Conservation (phyloP, 2,113 vertebrate genomes). For the Gallinago jamesoni region DNA sequence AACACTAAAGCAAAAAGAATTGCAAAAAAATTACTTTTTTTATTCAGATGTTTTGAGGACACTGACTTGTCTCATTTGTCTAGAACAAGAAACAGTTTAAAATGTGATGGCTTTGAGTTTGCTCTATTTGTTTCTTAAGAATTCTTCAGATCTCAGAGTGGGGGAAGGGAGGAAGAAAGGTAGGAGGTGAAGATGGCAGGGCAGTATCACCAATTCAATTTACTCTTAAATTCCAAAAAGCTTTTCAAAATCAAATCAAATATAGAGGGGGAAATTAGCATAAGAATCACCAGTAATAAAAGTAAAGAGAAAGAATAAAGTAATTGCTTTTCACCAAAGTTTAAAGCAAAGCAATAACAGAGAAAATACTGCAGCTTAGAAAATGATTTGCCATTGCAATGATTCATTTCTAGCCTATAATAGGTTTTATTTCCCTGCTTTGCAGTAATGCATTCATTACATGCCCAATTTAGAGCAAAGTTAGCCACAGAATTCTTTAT, state of each 20-base stretch:
- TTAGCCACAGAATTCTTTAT: slow-evolving; percentile 49
- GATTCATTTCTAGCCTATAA: slow-evolving; percentile 72
- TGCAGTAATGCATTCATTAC: slow-evolving; percentile 73
- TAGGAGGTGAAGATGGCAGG: not conserved
- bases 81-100: not conserved
- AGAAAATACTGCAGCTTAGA: slow-evolving; percentile 64
- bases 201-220: not conserved
- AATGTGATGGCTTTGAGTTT: not conserved
- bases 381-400: slow-evolving; percentile 65
- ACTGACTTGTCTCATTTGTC: not conserved
- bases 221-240: not conserved
- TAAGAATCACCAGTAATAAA: slow-evolving; percentile 64
- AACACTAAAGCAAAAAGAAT: not conserved
- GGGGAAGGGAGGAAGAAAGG: not conserved
- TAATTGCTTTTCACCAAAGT: slow-evolving; percentile 67
- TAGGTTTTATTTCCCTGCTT: slow-evolving; percentile 67
- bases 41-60: not conserved
- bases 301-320: slow-evolving; percentile 58
- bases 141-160: not conserved
- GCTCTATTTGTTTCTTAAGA: not conserved
- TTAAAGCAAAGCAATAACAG: slow-evolving; percentile 68
- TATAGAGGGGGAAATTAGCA: slow-evolving; percentile 39
- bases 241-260: slow-evolving; percentile 56
- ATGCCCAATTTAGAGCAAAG: slow-evolving; percentile 70
- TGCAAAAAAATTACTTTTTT: not conserved